phyloP scores from a whole-genome alignment of 1,140 invertebrate species.

The Drosophila lini region DNA sequence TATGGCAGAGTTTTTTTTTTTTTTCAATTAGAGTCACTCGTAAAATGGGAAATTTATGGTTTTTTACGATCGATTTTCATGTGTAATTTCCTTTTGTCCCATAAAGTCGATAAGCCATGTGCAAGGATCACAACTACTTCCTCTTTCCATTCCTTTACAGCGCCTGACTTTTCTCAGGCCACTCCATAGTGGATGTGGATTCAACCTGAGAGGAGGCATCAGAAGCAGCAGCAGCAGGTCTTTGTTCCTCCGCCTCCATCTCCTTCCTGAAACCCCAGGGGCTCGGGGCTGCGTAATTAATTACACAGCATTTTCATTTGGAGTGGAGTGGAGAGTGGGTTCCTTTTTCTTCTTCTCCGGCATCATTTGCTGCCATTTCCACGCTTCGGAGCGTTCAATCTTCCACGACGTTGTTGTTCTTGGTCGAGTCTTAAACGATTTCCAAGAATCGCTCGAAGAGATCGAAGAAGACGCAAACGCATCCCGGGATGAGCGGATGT shows the following conservation, averaged over 20 bases:
- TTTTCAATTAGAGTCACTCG: conserved; percentile 47
- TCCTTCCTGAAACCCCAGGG: conserved; percentile 20
- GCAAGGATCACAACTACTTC: conserved; percentile 62
- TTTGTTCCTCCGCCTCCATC: conserved; percentile 22
- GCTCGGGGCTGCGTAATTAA: conserved; percentile 60
- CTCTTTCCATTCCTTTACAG: conserved; percentile 4
- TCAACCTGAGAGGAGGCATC: conserved; percentile 43
- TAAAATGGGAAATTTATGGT: conserved; percentile 62
- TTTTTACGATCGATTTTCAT: conserved; percentile 52
- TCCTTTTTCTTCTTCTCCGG: conserved; percentile 30
- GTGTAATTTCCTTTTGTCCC: conserved; percentile 62
- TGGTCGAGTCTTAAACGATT: conserved; percentile 76
- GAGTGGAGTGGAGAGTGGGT: conserved; percentile 44
- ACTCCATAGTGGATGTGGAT: conserved; percentile 19
- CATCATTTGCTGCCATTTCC: conserved; percentile 65
- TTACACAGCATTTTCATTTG: conserved; percentile 83
- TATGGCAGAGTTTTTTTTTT: conserved; percentile 28
- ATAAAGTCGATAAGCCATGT: conserved; percentile 35
- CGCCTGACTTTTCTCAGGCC: conserved; percentile 52
- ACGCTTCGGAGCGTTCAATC: conserved; percentile 70
- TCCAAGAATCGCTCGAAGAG: conserved; percentile 70
- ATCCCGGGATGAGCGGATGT: conserved; percentile 65
- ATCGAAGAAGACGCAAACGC: conserved; percentile 35
- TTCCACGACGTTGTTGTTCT: conserved; percentile 35
- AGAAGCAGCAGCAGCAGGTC: conserved; percentile 26